Conservation (phyloP, 2,797 vertebrate genomes). For the Hydrophis major region DNA sequence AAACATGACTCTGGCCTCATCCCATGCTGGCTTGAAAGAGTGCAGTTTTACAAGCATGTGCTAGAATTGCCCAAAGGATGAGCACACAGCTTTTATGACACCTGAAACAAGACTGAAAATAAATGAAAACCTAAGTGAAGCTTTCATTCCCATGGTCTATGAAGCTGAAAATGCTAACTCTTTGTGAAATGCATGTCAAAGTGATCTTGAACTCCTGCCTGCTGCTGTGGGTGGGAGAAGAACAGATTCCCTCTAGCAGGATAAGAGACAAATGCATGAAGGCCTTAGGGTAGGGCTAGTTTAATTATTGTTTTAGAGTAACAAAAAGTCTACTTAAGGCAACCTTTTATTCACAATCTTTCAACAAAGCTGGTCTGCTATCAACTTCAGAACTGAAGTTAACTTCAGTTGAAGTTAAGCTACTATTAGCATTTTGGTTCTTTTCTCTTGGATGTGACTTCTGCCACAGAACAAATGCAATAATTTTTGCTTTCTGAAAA, state of each 20-base stretch:
- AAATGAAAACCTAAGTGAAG: conserved; percentile 41
- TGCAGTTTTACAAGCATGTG: conserved; percentile 17
- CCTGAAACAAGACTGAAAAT: conserved; percentile 38
- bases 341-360: conserved; percentile 42
- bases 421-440: conserved; percentile 16
- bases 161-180: conserved; percentile 52
- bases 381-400: conserved; percentile 4
- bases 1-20: conserved; percentile 5
- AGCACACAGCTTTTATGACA: conserved; percentile 38
- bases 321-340: conserved; percentile 38
- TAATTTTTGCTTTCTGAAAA: not conserved
- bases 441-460: conserved; percentile 10
- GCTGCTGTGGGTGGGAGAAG: conserved; percentile 19
- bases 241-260: conserved; percentile 44
- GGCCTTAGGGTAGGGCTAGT: conserved; percentile 49
- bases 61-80: conserved; percentile 33
- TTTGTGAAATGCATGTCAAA: conserved; percentile 30
- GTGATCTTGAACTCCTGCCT: conserved; percentile 28
- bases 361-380: conserved; percentile 21
- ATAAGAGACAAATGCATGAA: conserved; percentile 46
- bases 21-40: not conserved
- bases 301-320: conserved; percentile 56
- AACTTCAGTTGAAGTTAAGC: conserved; percentile 22
- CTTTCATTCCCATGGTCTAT: conserved; percentile 2
- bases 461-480: conserved; percentile 9